Base-by-base conservation (phyloP, 2,797 vertebrate genomes). In the Neosalanx taihuensis region DNA sequence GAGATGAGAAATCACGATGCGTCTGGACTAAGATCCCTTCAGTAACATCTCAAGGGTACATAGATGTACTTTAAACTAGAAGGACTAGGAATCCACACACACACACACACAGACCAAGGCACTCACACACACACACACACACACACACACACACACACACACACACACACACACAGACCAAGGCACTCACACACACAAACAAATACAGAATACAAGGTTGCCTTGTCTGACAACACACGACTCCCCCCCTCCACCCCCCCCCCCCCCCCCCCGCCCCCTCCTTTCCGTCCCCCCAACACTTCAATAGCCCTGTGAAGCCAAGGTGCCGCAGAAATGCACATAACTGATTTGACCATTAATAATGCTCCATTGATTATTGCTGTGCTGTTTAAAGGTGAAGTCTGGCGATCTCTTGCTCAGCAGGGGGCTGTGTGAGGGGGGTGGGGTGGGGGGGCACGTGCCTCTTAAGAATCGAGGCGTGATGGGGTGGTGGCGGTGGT, bases 331-430 rank as follows among this genome's bases (percentile, higher is more conserved):
- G 83, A 81, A 86, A 85, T 78, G 86, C 85, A 88, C 84, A 86
- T 86, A 89, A 89, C 86, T 90, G 89, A 91, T 92, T 89, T 89
- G 84, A 89, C 78, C 88, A 92, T 93, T 91, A 93, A 93, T 91
- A 93, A 93, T 91, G 87, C 89, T 83, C 86, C 85, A 92, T 93
- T 92, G 92, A 93, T 93, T 92, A 92, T 92, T 89, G 89, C 89
- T 88, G 77, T 83, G 81, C 87, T 91, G 90, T 92, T 92, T 91
- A 92, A 92, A 92, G 92, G 90, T 92, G 90, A 93, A 89, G 80
- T 83, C 83, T 76, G 74, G 77, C n/a, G 87, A 87, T 86, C 91
- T 85, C 87, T 84, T 73, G 0, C 4, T n/a, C 62, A 18, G 31
- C 37, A 13, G 62, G 33, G 62, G 13, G 12, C 31, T 20, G n/a